phyloP scores from a whole-genome alignment of 1,140 invertebrate genomes.

The Hesperophylax magnus region DNA sequence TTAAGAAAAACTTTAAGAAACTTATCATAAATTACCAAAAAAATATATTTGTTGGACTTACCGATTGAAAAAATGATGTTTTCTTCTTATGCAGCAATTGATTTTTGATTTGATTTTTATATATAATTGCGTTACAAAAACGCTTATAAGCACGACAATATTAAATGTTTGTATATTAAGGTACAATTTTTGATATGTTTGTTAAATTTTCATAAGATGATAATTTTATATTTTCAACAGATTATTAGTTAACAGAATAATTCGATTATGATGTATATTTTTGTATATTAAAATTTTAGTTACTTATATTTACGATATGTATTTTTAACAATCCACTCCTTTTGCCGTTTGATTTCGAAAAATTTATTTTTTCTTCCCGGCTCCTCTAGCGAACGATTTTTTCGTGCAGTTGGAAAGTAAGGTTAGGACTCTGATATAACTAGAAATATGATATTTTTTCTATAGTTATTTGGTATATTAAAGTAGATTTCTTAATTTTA shows the following conservation, averaged over 20 bases:
- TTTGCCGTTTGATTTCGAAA: constrained; percentile 31
- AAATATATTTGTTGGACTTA: neutral
- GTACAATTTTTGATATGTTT: constrained; percentile 40
- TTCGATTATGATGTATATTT: too few relatives aligned
- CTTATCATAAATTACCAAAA: neutral
- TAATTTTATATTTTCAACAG: neutral
- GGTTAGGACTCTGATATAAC: neutral
- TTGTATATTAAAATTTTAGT: neutral
- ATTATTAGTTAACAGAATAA: neutral
- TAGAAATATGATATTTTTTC: neutral
- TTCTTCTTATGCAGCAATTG: neutral
- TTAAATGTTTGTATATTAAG: neutral
- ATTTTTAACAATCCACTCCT: constrained; percentile 42
- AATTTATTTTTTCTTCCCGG: neutral
- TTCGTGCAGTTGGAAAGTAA: neutral
- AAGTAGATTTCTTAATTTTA: too few relatives aligned
- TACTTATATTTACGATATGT: constrained; percentile 25
- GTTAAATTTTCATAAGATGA: constrained; percentile 2
- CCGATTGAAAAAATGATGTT: neutral
- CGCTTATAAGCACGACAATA: too few relatives aligned
- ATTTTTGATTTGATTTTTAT: too few relatives aligned
- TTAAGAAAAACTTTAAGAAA: too few relatives aligned
- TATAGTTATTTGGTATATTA: too few relatives aligned
- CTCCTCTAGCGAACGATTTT: neutral
- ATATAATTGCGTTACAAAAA: too few relatives aligned